A percentile compares a stretch with the other conserved stretches of the same genome.
These are phyloP conservation scores for Drosophila austrosaltans DNA, from an alignment of 2,888 invertebrate genomes.

Conservation along the genomic window DNA sequence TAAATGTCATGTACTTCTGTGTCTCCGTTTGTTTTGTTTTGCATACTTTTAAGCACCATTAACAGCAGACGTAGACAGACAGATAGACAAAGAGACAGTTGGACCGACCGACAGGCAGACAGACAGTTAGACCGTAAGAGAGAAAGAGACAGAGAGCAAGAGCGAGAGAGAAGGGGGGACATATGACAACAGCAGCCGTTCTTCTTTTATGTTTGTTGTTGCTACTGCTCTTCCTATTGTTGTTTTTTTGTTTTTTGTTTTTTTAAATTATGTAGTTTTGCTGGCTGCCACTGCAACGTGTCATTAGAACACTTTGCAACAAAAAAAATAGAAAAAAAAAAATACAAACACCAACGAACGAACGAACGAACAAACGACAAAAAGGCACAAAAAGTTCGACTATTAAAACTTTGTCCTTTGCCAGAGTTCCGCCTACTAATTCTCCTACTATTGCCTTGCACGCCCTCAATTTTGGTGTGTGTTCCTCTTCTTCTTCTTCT, in stretches of 20 bases:
- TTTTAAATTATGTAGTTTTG: conserved; percentile 60
- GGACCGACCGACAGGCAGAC: conserved; percentile 20
- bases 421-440: conserved; percentile 18
- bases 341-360: conserved; percentile 4
- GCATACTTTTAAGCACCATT: conserved; percentile 69
- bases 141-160: neutral
- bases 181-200: conserved; percentile 26
- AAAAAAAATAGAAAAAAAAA: conserved; percentile 4
- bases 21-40: conserved; percentile 42
- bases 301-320: conserved; percentile 61
- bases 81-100: conserved; percentile 36
- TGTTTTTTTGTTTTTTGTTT: conserved; percentile 50
- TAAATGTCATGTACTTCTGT: conserved; percentile 62
- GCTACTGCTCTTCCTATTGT: conserved; percentile 18
- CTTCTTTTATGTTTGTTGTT: conserved; percentile 40
- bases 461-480: neutral
- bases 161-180: neutral
- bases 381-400: conserved; percentile 44
- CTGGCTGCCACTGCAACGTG: conserved; percentile 60
- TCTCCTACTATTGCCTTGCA: neutral
- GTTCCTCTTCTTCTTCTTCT: conserved; percentile 3
- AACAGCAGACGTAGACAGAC: conserved; percentile 34
- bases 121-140: neutral
- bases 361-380: conserved; percentile 10
- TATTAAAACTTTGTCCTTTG: conserved; percentile 60